These are phyloP conservation scores for Eumaeus atala DNA, from an alignment of 1,140 invertebrate species.

Conservation along the genomic window DNA sequence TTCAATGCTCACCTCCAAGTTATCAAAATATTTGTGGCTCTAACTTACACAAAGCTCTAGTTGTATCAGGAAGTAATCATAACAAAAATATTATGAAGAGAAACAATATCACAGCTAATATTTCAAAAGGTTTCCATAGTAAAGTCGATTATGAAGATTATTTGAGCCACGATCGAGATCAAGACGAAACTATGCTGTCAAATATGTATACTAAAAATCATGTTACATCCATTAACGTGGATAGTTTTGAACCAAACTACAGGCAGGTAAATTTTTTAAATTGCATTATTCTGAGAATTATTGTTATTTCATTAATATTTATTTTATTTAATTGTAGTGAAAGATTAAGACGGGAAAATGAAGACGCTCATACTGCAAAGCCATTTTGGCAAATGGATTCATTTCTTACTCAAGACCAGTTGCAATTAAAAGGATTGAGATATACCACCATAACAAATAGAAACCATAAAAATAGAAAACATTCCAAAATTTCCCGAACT, in stretches of 20 bases:
- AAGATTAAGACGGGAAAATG: constrained; percentile 35
- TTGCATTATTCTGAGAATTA: not conserved
- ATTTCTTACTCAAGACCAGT: constrained; percentile 27
- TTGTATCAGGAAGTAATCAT: too few species aligned
- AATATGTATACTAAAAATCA: not conserved
- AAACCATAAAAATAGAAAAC: constrained; percentile 28
- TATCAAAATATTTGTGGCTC: too few species aligned
- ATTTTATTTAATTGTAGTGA: constrained; percentile 27
- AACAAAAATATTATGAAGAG: not conserved
- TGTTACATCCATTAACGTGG: not conserved
- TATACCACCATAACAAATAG: constrained; percentile 51
- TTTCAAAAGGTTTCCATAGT: not conserved
- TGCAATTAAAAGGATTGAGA: constrained; percentile 38
- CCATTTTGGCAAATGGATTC: constrained; percentile 57
- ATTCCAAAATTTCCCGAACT: constrained; percentile 22
- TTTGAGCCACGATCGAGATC: not conserved
- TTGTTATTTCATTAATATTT: constrained; percentile 12
- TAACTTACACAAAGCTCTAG: too few species aligned
- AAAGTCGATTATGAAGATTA: not conserved
- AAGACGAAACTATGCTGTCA: not conserved
- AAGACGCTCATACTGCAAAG: constrained; percentile 31
- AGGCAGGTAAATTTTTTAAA: constrained; percentile 35
- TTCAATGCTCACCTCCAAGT: constrained; percentile 15
- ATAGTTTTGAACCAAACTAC: constrained; percentile 11
- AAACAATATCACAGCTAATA: not conserved